A percentile compares a stretch with the other conserved stretches of the same genome.
Conservation (phyloP, 1,140 invertebrate genomes). For the Atopsyche davidsoni region DNA sequence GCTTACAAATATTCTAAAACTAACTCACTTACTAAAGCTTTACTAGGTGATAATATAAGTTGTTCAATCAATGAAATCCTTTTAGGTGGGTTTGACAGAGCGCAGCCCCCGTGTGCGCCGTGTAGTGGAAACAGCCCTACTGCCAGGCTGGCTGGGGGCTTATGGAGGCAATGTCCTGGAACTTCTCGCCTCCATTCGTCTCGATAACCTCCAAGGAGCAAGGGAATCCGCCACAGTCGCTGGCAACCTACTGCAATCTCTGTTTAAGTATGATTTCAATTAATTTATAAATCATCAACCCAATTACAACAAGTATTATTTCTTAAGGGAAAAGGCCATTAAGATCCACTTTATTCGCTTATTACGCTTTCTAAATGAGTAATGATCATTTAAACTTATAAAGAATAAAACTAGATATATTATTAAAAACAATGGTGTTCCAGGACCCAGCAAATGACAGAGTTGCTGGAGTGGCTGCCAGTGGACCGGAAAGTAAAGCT, state of each 20-base stretch:
- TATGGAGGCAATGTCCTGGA: conserved; percentile 44
- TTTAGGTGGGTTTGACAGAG: conserved; percentile 44
- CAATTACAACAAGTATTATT: too few relatives aligned
- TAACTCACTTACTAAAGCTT: too few relatives aligned
- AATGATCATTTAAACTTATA: too few relatives aligned
- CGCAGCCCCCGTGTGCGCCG: conserved; percentile 41
- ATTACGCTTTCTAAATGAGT: too few relatives aligned
- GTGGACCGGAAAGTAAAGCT: conserved; percentile 39
- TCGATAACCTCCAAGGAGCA: conserved; percentile 43
- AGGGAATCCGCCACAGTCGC: conserved; percentile 47
- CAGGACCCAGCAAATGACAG: conserved; percentile 42
- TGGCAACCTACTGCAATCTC: conserved; percentile 42
- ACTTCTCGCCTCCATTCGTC: conserved; percentile 41
- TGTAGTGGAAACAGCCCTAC: conserved; percentile 46
- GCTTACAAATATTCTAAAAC: too few relatives aligned
- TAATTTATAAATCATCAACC: too few relatives aligned
- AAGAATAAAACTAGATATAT: too few relatives aligned
- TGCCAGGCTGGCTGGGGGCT: conserved; percentile 42
- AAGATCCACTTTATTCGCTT: too few relatives aligned
- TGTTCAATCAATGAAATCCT: background rate
- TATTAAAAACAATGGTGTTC: background rate
- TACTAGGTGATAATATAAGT: too few relatives aligned
- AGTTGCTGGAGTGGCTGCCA: conserved; percentile 46
- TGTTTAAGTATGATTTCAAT: too few relatives aligned
- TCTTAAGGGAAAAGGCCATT: too few relatives aligned